These are phyloP conservation scores for Loriculus beryllinus DNA, from an alignment of 2,797 vertebrate species.

Conservation along the genomic window DNA sequence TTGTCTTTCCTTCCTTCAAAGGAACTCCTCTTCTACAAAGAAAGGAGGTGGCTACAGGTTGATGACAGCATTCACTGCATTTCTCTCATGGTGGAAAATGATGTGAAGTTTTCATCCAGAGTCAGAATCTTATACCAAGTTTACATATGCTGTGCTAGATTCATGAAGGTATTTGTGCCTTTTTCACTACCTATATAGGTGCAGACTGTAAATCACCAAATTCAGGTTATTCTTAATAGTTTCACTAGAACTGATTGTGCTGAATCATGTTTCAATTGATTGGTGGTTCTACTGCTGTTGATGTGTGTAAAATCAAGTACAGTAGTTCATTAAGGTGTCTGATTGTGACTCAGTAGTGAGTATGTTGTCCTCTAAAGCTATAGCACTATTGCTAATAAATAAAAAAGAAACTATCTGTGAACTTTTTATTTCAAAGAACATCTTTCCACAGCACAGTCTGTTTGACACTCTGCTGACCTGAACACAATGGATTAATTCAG, in stretches of 20 bases:
- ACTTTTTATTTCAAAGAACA: neutral
- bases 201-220: neutral
- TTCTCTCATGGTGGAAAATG: neutral
- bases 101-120: neutral
- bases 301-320: neutral
- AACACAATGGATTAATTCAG: neutral
- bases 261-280: neutral
- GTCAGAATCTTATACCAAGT: neutral
- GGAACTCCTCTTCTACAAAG: neutral
- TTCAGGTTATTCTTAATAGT: neutral
- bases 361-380: neutral
- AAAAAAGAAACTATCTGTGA: neutral
- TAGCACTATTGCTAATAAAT: neutral
- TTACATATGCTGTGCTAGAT: neutral
- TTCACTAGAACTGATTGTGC: neutral
- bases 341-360: neutral
- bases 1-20: neutral
- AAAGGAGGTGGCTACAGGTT: neutral
- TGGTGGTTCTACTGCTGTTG: neutral
- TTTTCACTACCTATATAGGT: neutral
- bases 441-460: neutral
- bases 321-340: neutral
- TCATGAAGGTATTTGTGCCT: neutral
- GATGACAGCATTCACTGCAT: neutral
- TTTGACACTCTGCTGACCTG: neutral